Evolutionary conservation across 2,797 vertebrate genomes (phyloP).

Genomic region (Tangara arthus): DNA sequence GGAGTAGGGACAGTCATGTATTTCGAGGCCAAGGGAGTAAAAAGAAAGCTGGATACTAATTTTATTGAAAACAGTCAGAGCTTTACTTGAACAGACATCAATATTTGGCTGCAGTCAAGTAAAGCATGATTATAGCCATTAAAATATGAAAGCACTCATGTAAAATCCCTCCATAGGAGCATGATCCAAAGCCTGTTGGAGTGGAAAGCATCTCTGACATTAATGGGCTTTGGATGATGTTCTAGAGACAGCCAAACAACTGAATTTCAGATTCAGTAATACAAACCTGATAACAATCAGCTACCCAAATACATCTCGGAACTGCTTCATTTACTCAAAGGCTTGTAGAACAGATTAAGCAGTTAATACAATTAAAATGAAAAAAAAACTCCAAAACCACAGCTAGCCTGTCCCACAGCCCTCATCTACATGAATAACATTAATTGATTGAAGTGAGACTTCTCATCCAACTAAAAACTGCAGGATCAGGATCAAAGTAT

Average conservation of each 20-base stretch:
- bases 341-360: background rate
- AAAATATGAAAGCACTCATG: conserved; percentile 34
- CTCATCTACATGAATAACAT: background rate
- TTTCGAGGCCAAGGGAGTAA: background rate
- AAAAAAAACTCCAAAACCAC: background rate
- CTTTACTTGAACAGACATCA: conserved; percentile 11
- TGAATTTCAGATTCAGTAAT: background rate
- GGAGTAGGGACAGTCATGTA: background rate
- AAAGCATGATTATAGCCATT: conserved; percentile 31
- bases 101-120: conserved; percentile 14
- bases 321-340: background rate
- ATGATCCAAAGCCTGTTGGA: conserved; percentile 25
- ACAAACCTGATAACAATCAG: background rate
- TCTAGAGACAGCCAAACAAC: background rate
- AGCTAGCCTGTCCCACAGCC: background rate
- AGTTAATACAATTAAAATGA: conserved; percentile 12
- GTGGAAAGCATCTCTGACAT: conserved; percentile 9
- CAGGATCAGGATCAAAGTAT: background rate
- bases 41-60: conserved; percentile 5
- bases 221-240: conserved; percentile 35
- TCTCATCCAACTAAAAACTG: background rate
- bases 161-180: background rate
- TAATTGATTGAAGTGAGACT: conserved; percentile 2
- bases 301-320: background rate
- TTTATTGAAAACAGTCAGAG: background rate